Percentiles rank a stretch among this genome's conserved stretches.
Conservation (phyloP, 2,888 invertebrate species). For the Desoria tigrina region DNA sequence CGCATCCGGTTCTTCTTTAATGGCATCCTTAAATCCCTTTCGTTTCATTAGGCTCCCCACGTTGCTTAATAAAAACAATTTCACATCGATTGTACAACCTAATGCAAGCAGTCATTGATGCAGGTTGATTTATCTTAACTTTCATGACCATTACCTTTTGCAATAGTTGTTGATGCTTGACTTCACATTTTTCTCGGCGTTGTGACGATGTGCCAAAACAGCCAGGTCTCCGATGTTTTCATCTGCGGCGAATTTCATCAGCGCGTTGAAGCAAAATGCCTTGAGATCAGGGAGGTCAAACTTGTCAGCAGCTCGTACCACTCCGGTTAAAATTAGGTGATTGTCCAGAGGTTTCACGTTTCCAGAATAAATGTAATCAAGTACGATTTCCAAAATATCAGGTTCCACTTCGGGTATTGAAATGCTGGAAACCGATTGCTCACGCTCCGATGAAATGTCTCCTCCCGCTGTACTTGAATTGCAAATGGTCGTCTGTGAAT, state of each 20-base stretch:
- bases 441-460: constrained; percentile 7
- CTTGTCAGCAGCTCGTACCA: constrained; percentile 24
- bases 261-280: constrained; percentile 26
- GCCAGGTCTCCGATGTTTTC: constrained; percentile 22
- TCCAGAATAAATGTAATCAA: constrained; percentile 28
- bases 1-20: constrained; percentile 24
- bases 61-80: constrained; percentile 11
- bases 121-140: too few relatives aligned
- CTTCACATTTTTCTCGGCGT: constrained; percentile 18
- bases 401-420: constrained; percentile 22
- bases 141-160: too few relatives aligned
- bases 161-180: constrained; percentile 17
- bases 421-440: constrained; percentile 10
- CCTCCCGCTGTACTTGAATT: constrained; percentile 1
- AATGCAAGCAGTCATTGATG: too few relatives aligned
- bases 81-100: too few relatives aligned
- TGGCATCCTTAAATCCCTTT: constrained; percentile 12
- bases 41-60: constrained; percentile 10
- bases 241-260: constrained; percentile 16
- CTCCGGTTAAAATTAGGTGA: constrained; percentile 13
- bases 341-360: constrained; percentile 16
- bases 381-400: constrained; percentile 18
- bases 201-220: constrained; percentile 21
- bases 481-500: not conserved
- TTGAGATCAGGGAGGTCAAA: constrained; percentile 21